phyloP scores from a whole-genome alignment of 2,797 vertebrate species.

The Sparidentex hasta region DNA sequence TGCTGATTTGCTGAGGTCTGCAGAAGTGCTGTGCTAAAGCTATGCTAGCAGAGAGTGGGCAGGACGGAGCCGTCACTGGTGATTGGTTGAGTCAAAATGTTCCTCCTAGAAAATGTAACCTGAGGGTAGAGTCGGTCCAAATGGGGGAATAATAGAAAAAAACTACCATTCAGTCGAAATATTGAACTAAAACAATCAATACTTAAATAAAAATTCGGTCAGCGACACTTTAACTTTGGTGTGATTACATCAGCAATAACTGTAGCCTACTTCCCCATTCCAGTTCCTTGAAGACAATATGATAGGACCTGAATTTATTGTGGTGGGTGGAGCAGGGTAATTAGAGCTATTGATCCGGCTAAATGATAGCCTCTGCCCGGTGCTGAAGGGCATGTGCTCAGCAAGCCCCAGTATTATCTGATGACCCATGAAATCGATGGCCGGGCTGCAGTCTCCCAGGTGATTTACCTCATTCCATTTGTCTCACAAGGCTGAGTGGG shows the following conservation, averaged over 20 bases:
- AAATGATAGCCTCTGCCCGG: conserved; percentile 77
- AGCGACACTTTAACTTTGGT: conserved; percentile 16
- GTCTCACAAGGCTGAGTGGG: conserved; percentile 63
- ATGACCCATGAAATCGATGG: conserved; percentile 82
- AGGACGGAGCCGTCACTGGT: conserved; percentile 5
- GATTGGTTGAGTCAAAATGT: background rate
- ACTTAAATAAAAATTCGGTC: conserved; percentile 1
- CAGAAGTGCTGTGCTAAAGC: background rate
- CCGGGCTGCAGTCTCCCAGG: conserved; percentile 77
- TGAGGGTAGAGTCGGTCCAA: background rate
- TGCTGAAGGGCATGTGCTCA: conserved; percentile 81
- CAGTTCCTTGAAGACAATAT: conserved; percentile 56
- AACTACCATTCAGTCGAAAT: conserved; percentile 7
- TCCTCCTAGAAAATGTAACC: background rate
- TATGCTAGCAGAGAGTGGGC: background rate
- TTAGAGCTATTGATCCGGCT: conserved; percentile 82
- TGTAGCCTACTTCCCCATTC: conserved; percentile 42
- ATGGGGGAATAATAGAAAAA: background rate
- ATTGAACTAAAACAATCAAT: background rate
- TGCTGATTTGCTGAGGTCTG: background rate
- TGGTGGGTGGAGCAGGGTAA: conserved; percentile 72
- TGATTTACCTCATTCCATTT: conserved; percentile 77
- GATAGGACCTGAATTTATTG: conserved; percentile 65
- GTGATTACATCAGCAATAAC: conserved; percentile 31
- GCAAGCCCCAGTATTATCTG: conserved; percentile 80